Evolutionary conservation across 2,888 invertebrate species (phyloP).

Genomic region (Aporophyla lueneburgensis): DNA sequence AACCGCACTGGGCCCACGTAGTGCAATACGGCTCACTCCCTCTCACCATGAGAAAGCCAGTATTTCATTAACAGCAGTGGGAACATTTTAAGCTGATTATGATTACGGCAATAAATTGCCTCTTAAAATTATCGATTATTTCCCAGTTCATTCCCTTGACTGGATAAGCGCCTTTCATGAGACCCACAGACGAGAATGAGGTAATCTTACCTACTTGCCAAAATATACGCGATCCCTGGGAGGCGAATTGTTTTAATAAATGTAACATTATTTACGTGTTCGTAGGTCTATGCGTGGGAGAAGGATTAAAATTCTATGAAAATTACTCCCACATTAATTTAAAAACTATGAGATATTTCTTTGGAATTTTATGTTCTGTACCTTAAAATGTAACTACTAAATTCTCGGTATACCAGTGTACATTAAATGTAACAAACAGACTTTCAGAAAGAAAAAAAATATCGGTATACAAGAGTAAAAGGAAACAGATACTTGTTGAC

Average conservation of each 20-base stretch:
- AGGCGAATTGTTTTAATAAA: neutral
- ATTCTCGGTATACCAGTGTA: too few relatives aligned
- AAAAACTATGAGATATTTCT: neutral
- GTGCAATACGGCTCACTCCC: too few relatives aligned
- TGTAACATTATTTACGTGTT: neutral
- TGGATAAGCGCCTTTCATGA: neutral
- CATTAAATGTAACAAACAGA: neutral
- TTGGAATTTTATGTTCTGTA: neutral
- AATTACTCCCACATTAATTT: slow-evolving; percentile 9
- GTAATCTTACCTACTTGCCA: neutral
- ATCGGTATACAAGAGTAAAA: neutral
- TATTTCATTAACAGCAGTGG: too few relatives aligned
- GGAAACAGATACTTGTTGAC: neutral
- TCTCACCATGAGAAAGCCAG: too few relatives aligned
- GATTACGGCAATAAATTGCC: too few relatives aligned
- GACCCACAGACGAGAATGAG: neutral
- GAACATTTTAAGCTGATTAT: too few relatives aligned
- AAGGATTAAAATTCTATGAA: neutral
- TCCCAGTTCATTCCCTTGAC: neutral
- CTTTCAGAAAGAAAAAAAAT: neutral
- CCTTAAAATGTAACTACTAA: neutral
- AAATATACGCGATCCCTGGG: neutral
- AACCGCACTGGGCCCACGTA: too few relatives aligned
- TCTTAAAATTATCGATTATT: too few relatives aligned
- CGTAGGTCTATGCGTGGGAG: neutral